Evolutionary conservation across 2,797 vertebrate genomes (phyloP), one percentile per base, ranked within the genome.

Genomic region (Fistularia commersonii): DNA sequence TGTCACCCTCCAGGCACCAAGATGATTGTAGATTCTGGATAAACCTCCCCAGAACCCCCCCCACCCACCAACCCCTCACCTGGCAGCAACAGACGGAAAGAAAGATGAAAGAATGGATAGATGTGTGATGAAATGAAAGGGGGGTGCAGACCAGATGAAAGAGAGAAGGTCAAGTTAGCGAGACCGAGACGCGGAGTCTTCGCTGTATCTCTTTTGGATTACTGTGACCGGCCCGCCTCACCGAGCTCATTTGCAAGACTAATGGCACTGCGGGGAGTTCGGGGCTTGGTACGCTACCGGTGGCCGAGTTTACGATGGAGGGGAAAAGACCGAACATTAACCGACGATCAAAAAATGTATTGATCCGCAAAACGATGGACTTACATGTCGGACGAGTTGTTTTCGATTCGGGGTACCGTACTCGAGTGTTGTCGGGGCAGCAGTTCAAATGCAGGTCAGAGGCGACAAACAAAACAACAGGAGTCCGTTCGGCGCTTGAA

Each of bases 101-200:
- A 61, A 46, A 73, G 69, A 79, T 77, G 63, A 82, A 82, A 82
- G 64, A 34, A 52, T 0, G 7, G 31, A 45, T 59, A 48, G 60
- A 68, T 58, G 58, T 56, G 56, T 23, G 23, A 23, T 64, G 3
- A 52, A 71, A 63, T 61, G 61, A 77, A 69, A 49, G 45, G 23
- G 23, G 23, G 53, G 23, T 23, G 2, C 42, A 51, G 56, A 48
- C 1, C 5, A 66, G 63, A 79, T 70, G 72, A 79, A 77, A 72
- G 62, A 54, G 64, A 58, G 41, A n/a, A 54, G 66, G 68, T 62
- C 68, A 70, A 74, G 58, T 48, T 7, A 36, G 39, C 56, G 47
- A 69, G 49, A 57, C 54, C 63, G 34, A 3, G 15, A 48, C 8
- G 56, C 70, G 41, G 49, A 38, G 49, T 62, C 68, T 69, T 71